phyloP scores from a whole-genome alignment of 2,113 vertebrate genomes.

The Geothlypis trichas region DNA sequence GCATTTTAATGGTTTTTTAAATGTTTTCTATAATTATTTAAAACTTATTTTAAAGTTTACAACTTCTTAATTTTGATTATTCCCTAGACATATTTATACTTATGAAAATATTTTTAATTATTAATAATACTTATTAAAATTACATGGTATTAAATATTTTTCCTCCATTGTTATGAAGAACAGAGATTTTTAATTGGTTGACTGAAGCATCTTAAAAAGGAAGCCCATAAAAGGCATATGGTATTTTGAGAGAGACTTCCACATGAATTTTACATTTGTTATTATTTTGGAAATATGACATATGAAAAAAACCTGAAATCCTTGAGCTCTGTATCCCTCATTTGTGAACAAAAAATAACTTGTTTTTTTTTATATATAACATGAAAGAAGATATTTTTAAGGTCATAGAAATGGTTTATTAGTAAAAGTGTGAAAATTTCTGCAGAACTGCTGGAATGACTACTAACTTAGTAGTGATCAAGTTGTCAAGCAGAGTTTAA shows the following conservation, averaged over 20 bases:
- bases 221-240: background rate
- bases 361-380: background rate
- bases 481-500: background rate
- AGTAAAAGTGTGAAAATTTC: background rate
- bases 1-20: background rate
- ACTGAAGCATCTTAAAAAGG: background rate
- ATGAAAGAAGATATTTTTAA: background rate
- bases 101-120: no score
- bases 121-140: background rate
- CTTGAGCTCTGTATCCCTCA: background rate
- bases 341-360: background rate
- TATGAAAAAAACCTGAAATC: rapidly evolving
- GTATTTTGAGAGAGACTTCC: background rate
- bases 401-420: background rate
- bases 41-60: background rate
- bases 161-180: background rate
- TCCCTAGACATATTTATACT: background rate
- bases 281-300: background rate
- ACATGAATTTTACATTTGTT: background rate
- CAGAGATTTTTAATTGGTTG: background rate
- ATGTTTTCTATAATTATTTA: background rate
- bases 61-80: background rate
- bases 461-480: background rate
- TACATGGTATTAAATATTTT: background rate
- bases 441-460: background rate